Evolutionary conservation across 1,140 invertebrate species (phyloP).

Genomic region (Zaprionus africanus): DNA sequence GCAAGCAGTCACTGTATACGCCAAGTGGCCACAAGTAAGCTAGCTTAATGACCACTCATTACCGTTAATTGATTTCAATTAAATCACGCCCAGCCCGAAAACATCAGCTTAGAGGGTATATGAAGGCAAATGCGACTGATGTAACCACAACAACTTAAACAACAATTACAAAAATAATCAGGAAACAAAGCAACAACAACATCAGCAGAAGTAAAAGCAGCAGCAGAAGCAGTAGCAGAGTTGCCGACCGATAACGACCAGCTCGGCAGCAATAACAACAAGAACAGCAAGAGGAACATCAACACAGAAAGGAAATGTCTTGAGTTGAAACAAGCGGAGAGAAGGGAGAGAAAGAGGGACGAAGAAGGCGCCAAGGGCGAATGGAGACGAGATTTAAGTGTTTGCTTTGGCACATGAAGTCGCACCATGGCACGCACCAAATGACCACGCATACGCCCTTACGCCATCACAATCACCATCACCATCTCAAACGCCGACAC

Average conservation of each 20-base stretch:
- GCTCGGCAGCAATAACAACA: conserved; percentile 30
- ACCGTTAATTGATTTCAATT: conserved; percentile 84
- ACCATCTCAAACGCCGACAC: not conserved
- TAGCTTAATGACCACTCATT: conserved; percentile 83
- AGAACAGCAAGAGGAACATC: conserved; percentile 26
- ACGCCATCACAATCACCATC: not conserved
- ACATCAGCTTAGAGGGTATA: conserved; percentile 47
- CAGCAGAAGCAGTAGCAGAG: conserved; percentile 15
- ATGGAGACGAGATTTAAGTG: conserved; percentile 45
- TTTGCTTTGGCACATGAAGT: conserved; percentile 44
- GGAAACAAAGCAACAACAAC: conserved; percentile 51
- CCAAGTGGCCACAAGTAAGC: conserved; percentile 54
- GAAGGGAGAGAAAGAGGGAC: not conserved
- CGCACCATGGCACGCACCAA: conserved; percentile 44
- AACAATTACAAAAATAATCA: conserved; percentile 83
- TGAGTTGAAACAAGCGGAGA: conserved; percentile 50
- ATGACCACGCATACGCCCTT: conserved; percentile 41
- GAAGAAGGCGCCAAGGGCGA: not conserved
- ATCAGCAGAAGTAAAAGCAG: conserved; percentile 25
- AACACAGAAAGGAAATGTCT: conserved; percentile 61
- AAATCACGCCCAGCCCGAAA: conserved; percentile 76
- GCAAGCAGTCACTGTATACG: not conserved
- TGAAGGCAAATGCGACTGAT: conserved; percentile 66
- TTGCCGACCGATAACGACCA: conserved; percentile 43
- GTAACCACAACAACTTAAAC: conserved; percentile 79